Evolutionary conservation across 2,888 invertebrate genomes (phyloP).

Genomic region (Dynastes grantii): DNA sequence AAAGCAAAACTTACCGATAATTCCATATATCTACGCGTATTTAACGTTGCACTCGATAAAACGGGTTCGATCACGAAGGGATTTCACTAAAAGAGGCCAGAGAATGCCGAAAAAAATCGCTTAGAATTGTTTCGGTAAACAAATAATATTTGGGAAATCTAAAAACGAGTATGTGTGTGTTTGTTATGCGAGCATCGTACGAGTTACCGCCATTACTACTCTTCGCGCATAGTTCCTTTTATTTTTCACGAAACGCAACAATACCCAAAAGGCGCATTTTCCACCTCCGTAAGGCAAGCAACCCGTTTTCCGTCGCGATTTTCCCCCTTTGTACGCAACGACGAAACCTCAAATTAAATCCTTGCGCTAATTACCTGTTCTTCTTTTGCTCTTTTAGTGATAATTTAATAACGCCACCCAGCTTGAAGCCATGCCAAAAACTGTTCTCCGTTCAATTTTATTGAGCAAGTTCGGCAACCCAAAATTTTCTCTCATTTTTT

Average conservation of each 20-base stretch:
- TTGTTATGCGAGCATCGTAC: conserved; percentile 47
- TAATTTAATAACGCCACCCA: conserved; percentile 58
- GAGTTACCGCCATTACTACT: conserved; percentile 52
- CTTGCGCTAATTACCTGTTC: conserved; percentile 52
- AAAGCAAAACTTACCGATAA: conserved; percentile 53
- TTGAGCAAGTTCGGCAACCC: conserved; percentile 59
- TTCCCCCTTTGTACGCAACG: conserved; percentile 18
- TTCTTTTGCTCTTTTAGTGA: conserved; percentile 43
- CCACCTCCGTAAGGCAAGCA: not conserved
- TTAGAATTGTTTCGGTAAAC: not conserved
- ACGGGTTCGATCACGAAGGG: not conserved
- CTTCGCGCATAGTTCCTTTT: conserved; percentile 50
- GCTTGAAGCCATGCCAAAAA: conserved; percentile 57
- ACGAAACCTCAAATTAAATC: not conserved
- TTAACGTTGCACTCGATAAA: conserved; percentile 24
- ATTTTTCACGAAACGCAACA: conserved; percentile 28
- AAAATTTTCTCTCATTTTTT: conserved; percentile 48
- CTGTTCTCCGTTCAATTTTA: conserved; percentile 50
- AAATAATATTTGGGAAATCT: conserved; percentile 22
- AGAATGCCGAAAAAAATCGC: not conserved
- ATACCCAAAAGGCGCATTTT: not conserved
- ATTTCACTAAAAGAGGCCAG: not conserved
- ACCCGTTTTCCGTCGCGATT: conserved; percentile 2
- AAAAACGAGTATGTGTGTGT: conserved; percentile 27
- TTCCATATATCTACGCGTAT: conserved; percentile 46